phyloP scores from a whole-genome alignment of 2,888 invertebrate genomes.

The Chrysodeixis includens region DNA sequence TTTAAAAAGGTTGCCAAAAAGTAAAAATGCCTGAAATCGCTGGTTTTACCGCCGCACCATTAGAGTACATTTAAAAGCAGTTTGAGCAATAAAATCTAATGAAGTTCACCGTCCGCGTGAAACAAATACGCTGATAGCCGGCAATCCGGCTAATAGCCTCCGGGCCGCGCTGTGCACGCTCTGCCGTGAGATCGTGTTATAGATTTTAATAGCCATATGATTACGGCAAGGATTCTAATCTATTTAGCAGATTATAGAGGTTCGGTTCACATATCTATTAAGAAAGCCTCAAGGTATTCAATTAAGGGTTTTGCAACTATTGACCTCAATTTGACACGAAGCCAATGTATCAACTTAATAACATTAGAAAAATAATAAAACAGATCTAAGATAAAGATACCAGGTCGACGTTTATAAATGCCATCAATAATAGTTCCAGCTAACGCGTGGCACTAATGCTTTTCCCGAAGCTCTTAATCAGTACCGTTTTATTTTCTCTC shows the following conservation, averaged over 20 bases:
- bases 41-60: not conserved
- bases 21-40: not conserved
- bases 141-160: constrained; percentile 23
- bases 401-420: too few relatives aligned
- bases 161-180: constrained; percentile 15
- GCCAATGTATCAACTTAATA: not conserved
- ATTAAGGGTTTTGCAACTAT: too few relatives aligned
- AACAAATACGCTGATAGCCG: constrained; percentile 18
- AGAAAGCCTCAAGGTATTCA: too few relatives aligned
- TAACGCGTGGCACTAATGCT: too few relatives aligned
- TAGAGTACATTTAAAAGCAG: constrained; percentile 1
- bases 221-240: constrained; percentile 7
- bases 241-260: not conserved
- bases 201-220: constrained; percentile 28
- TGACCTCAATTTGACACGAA: too few relatives aligned
- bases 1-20: not conserved
- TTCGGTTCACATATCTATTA: not conserved
- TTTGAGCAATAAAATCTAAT: constrained; percentile 15
- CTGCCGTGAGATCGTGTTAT: constrained; percentile 33
- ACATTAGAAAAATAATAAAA: too few relatives aligned
- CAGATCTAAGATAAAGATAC: too few relatives aligned
- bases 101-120: constrained; percentile 7
- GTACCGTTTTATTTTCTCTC: constrained; percentile 37
- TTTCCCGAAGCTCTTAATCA: constrained; percentile 25
- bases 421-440: too few relatives aligned